Evolutionary conservation across 2,888 invertebrate species (phyloP).

Genomic region (Gibbula magus): DNA sequence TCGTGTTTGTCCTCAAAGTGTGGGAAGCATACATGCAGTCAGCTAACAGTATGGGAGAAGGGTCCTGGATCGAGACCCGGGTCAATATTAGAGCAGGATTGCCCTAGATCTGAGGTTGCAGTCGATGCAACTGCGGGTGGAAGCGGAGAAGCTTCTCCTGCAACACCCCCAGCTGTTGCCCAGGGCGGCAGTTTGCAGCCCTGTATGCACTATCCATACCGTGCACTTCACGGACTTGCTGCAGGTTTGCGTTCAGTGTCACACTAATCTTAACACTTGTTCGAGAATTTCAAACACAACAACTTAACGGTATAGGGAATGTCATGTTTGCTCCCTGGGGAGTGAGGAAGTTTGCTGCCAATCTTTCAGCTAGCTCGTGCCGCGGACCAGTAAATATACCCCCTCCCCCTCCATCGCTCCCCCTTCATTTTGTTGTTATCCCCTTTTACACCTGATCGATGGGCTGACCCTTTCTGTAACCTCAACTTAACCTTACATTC

Average conservation of each 20-base stretch:
- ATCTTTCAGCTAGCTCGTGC: neutral
- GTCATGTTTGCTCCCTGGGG: neutral
- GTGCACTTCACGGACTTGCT: too few relatives aligned
- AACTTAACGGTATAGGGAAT: neutral
- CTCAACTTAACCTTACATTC: too few relatives aligned
- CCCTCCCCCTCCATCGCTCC: neutral
- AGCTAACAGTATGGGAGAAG: neutral
- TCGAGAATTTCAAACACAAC: constrained; percentile 7
- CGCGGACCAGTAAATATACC: neutral
- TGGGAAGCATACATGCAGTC: neutral
- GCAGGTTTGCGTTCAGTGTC: neutral
- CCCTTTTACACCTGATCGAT: too few relatives aligned
- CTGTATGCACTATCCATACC: neutral
- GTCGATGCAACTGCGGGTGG: too few relatives aligned
- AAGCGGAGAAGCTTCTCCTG: too few relatives aligned
- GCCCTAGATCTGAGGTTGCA: neutral
- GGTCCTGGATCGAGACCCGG: neutral
- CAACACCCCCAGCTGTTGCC: too few relatives aligned
- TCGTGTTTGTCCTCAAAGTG: neutral
- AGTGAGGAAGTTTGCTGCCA: constrained; percentile 2
- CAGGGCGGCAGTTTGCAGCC: too few relatives aligned
- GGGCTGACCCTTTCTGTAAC: too few relatives aligned
- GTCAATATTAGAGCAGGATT: neutral
- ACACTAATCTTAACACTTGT: neutral
- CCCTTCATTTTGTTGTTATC: neutral